Base-by-base conservation (phyloP, 1,140 invertebrate species). In the Ceratosolen solmsi region DNA sequence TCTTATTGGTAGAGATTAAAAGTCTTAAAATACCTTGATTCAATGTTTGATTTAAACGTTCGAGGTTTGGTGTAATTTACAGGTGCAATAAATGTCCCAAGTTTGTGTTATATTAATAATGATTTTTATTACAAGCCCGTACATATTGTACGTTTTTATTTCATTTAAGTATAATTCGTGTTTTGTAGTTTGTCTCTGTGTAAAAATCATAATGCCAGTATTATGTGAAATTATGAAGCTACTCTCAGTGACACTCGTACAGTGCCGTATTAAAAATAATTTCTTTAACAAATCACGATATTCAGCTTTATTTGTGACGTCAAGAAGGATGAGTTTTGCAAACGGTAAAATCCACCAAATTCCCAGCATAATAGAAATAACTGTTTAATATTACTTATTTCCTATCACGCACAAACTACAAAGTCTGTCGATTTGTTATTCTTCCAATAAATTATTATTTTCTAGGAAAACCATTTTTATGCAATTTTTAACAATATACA, bases 31-130 rank as follows among this genome's bases (percentile, higher is more conserved):
- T 33, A 60, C 58, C 17, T 36, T 30, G 60, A 63, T 20, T 63
- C 60, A 63, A 33, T 17, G 27, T 63, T 63, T 63, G 27, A 63
- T 63, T 63, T 63, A 63, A 63, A 36, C 30, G 25, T 63, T 63
- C 60, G 33, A 63, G 60, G 60, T 25, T 36, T 27, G 17, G 33
- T 63, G 27, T 63, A 63, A 63, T 63, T 63, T 63, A 63, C 13
- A 63, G 27, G 25, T 25, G 60, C 15, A 17, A 33, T 33, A 20
- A 63, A 63, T 63, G 60, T 63, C 60, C 15, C 20, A 36, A 13
- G n/a, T n/a, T n/a, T n/a, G n/a, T n/a, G n/a, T n/a, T n/a, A n/a
- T n/a, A n/a, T n/a, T n/a, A n/a, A n/a, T n/a, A n/a, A n/a, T n/a
- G n/a, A n/a, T n/a, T n/a, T n/a, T n/a, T n/a, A n/a, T n/a, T 46